Conservation (phyloP, 2,797 vertebrate species). For the Hippopotamyrus pictus region DNA sequence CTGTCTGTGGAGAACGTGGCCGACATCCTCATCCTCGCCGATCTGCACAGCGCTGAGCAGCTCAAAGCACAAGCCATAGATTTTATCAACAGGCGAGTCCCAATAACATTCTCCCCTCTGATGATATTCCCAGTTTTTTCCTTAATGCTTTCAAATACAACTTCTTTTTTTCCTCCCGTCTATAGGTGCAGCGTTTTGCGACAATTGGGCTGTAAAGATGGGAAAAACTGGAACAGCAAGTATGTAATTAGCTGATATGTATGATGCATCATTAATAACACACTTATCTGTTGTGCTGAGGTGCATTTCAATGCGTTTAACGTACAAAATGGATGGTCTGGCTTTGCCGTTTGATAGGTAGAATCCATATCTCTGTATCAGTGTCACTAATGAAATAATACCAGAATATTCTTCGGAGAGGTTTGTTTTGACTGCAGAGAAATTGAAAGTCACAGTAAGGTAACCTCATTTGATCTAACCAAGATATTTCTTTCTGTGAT, state of each 20-base stretch:
- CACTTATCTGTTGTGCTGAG: slow-evolving; percentile 53
- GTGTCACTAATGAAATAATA: slow-evolving; percentile 67
- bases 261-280: slow-evolving; percentile 73
- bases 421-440: slow-evolving; percentile 26
- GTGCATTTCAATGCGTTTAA: neutral
- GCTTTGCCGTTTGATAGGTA: slow-evolving; percentile 19
- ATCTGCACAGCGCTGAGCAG: slow-evolving; percentile 99
- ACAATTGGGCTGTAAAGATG: slow-evolving; percentile 99
- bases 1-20: slow-evolving; percentile 99
- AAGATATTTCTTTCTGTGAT: slow-evolving; percentile 15
- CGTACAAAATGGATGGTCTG: slow-evolving; percentile 46
- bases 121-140: slow-evolving; percentile 65
- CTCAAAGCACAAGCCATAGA: slow-evolving; percentile 99
- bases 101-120: slow-evolving; percentile 40
- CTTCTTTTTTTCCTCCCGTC: slow-evolving; percentile 49
- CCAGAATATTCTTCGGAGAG: slow-evolving; percentile 52
- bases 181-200: slow-evolving; percentile 97
- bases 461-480: neutral
- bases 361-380: slow-evolving; percentile 38
- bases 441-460: slow-evolving; percentile 9
- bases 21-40: slow-evolving; percentile 97
- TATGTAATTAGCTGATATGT: slow-evolving; percentile 81
- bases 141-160: slow-evolving; percentile 40
- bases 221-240: slow-evolving; percentile 99
- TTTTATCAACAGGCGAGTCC: slow-evolving; percentile 98